Percentiles rank a stretch among this genome's conserved stretches.
phyloP scores from a whole-genome alignment of 2,113 vertebrate genomes.

The Numenius arquata region DNA sequence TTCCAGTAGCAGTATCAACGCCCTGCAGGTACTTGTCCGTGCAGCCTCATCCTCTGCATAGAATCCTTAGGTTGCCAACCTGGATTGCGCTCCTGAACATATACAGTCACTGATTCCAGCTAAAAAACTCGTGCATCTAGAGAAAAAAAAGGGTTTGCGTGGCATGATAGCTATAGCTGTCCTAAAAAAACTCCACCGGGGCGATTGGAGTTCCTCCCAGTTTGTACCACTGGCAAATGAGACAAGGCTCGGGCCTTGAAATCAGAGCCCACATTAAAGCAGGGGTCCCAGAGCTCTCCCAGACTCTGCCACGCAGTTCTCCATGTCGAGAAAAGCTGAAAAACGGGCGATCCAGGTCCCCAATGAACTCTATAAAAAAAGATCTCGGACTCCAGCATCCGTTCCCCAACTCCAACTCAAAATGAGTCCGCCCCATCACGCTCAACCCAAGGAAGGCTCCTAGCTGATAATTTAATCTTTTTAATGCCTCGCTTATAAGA shows the following conservation, averaged over 20 bases:
- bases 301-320: neutral
- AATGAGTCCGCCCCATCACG: neutral
- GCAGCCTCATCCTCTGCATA: neutral
- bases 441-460: neutral
- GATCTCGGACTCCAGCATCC: neutral
- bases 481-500: neutral
- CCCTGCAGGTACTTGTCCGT: conserved; percentile 62
- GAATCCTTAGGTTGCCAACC: conserved; percentile 27
- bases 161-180: neutral
- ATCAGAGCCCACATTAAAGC: neutral
- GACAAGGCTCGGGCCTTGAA: neutral
- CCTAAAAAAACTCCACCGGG: neutral
- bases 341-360: neutral
- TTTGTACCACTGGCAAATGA: neutral
- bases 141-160: neutral
- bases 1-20: conserved; percentile 43
- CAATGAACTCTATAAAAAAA: neutral
- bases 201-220: neutral
- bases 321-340: neutral
- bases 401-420: neutral
- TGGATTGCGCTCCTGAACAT: neutral
- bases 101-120: neutral
- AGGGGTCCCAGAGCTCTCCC: neutral
- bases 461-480: neutral
- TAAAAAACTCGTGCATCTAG: neutral